Evolutionary conservation across 1,140 invertebrate genomes (phyloP).

Genomic region (Hyphantria cunea): DNA sequence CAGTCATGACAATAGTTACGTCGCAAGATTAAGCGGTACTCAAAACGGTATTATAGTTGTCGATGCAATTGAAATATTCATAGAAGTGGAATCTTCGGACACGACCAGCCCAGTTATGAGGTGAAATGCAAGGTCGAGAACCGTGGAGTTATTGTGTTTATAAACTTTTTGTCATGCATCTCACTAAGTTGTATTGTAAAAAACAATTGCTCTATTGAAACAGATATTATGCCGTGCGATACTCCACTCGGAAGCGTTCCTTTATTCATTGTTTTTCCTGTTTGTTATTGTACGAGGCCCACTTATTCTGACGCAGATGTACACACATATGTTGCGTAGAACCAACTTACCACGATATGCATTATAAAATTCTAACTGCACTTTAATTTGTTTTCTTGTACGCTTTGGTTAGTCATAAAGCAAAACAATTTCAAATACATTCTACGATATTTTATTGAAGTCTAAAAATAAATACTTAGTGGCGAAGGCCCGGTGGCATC

Average conservation of each 20-base stretch:
- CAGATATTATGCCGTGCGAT: slow-evolving; percentile 58
- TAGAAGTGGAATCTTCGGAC: slow-evolving; percentile 48
- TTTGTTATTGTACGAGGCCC: slow-evolving; percentile 50
- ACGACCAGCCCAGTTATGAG: slow-evolving; percentile 63
- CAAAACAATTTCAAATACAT: too few relatives aligned
- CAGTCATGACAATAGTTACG: slow-evolving; percentile 37
- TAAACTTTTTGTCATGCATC: slow-evolving; percentile 65
- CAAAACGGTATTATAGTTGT: slow-evolving; percentile 62
- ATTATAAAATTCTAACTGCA: slow-evolving; percentile 33
- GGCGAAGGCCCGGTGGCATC: too few relatives aligned
- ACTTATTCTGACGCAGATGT: slow-evolving; percentile 62
- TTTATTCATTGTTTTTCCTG: slow-evolving; percentile 52
- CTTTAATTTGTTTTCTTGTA: slow-evolving; percentile 21
- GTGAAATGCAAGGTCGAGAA: slow-evolving; percentile 61
- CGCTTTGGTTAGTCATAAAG: slow-evolving; percentile 11
- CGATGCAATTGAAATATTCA: slow-evolving; percentile 59
- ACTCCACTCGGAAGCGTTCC: slow-evolving; percentile 46
- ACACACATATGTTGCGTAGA: slow-evolving; percentile 47
- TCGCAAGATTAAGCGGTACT: slow-evolving; percentile 55
- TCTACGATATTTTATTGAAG: too few relatives aligned
- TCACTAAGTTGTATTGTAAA: slow-evolving; percentile 55
- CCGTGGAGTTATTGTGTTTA: slow-evolving; percentile 53
- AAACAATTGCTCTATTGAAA: slow-evolving; percentile 57
- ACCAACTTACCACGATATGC: slow-evolving; percentile 42
- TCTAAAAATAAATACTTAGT: too few relatives aligned